Evolutionary conservation across 2,888 invertebrate genomes (phyloP).

Genomic region (Melinopterus prodromus): DNA sequence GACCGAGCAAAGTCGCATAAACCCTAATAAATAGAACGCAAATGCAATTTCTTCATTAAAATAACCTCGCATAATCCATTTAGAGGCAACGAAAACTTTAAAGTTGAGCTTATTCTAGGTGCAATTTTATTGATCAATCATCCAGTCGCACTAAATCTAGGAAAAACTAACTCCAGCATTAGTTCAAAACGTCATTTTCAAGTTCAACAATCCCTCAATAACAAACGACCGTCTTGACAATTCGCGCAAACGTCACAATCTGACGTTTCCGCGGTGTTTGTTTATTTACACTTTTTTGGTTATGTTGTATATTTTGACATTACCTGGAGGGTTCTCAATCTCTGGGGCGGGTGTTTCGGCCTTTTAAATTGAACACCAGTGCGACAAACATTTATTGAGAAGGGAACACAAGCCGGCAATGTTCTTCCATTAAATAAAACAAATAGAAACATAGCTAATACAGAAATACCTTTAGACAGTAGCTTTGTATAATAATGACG

Average conservation of each 20-base stretch:
- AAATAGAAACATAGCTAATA: too few relatives aligned
- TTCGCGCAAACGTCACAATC: neutral
- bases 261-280: neutral
- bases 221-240: neutral
- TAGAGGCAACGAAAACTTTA: neutral
- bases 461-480: too few relatives aligned
- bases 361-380: neutral
- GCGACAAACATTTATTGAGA: neutral
- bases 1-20: neutral
- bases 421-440: too few relatives aligned
- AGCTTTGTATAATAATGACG: too few relatives aligned
- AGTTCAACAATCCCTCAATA: neutral
- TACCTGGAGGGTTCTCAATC: neutral
- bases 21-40: neutral
- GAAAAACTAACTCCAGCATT: neutral
- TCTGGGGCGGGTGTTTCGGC: neutral
- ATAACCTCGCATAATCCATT: neutral
- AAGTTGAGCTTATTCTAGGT: conserved; percentile 24
- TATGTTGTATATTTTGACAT: neutral
- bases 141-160: conserved; percentile 20
- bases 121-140: conserved; percentile 38
- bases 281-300: neutral
- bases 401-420: neutral
- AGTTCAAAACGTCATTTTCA: neutral
- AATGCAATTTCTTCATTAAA: neutral